Evolutionary conservation across 2,113 vertebrate genomes (phyloP).

Genomic region (Myanophis thanlyinensis): DNA sequence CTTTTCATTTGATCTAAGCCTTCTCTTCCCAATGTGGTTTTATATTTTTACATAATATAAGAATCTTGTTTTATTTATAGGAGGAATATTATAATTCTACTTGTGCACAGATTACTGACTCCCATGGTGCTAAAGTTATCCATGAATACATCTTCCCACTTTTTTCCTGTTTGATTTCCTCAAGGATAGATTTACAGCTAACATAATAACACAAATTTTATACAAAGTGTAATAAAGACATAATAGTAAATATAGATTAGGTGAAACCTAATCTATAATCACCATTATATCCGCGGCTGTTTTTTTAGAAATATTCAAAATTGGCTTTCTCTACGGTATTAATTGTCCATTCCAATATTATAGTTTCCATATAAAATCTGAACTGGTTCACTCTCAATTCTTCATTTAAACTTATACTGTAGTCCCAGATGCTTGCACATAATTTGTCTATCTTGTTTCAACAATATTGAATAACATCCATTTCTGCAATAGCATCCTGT

Average conservation of each 20-base stretch:
- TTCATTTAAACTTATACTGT: neutral
- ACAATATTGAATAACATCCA: neutral
- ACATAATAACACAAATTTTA: neutral
- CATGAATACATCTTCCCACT: neutral
- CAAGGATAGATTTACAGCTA: neutral
- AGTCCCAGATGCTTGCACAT: neutral
- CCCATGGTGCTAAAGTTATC: neutral
- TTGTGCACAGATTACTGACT: neutral
- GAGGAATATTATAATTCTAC: neutral
- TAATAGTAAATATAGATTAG: neutral
- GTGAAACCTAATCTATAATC: neutral
- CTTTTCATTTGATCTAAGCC: neutral
- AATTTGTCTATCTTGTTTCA: neutral
- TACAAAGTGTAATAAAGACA: neutral
- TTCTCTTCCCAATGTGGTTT: neutral
- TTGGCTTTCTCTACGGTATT: neutral
- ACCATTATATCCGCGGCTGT: neutral
- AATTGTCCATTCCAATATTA: neutral
- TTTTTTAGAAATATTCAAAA: neutral
- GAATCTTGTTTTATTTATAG: neutral
- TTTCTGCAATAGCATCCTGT: slow-evolving; percentile 2
- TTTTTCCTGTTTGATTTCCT: neutral
- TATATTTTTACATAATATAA: neutral
- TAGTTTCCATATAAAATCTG: neutral
- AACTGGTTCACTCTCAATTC: neutral